Evolutionary conservation across 2,888 invertebrate genomes (phyloP).

Genomic region (Spodoptera picta): DNA sequence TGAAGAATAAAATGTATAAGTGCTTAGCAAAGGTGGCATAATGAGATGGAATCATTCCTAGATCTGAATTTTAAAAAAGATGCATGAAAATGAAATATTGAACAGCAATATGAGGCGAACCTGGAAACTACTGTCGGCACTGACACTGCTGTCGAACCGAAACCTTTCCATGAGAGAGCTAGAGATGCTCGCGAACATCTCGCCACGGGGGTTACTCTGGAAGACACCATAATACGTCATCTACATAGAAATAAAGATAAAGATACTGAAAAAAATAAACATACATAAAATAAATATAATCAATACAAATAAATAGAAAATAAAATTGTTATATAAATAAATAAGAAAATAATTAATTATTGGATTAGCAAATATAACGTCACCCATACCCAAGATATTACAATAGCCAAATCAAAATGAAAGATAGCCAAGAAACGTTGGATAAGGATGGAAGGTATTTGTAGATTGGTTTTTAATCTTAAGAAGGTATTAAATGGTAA

Average conservation of each 20-base stretch:
- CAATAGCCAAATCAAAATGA: not conserved
- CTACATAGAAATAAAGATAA: conserved; percentile 55
- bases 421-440: too few species aligned
- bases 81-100: conserved; percentile 70
- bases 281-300: conserved; percentile 61
- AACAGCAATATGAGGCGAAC: conserved; percentile 87
- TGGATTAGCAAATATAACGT: not conserved
- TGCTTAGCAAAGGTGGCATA: conserved; percentile 53
- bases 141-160: conserved; percentile 93
- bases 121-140: conserved; percentile 93
- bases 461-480: too few species aligned
- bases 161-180: conserved; percentile 94
- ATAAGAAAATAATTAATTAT: conserved; percentile 4
- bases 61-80: conserved; percentile 48
- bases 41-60: conserved; percentile 42
- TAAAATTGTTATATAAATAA: conserved; percentile 36
- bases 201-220: conserved; percentile 93
- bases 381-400: not conserved
- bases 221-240: conserved; percentile 78
- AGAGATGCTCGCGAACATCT: conserved; percentile 94
- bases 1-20: conserved; percentile 33
- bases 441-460: too few species aligned
- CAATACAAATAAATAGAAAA: conserved; percentile 32
- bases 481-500: too few species aligned
- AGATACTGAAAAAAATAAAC: conserved; percentile 73